Conservation (phyloP, 2,888 invertebrate species). For the Cordylochernes scorpioides region DNA sequence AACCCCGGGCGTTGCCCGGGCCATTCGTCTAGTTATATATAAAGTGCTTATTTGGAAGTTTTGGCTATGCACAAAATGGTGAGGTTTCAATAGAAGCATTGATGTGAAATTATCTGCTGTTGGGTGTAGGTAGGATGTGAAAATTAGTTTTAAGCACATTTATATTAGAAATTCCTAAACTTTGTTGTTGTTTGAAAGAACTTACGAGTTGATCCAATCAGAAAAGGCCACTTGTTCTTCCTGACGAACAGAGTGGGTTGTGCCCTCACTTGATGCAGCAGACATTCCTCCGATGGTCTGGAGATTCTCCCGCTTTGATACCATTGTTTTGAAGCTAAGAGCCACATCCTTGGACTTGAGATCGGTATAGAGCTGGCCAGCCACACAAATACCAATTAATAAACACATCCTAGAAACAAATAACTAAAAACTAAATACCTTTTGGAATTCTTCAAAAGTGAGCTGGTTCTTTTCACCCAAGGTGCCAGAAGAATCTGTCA, state of each 20-base stretch:
- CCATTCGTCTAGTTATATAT: no score
- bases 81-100: no score
- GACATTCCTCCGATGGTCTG: constrained; percentile 79
- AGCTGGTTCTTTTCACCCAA: constrained; percentile 34
- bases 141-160: no score
- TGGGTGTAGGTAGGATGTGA: no score
- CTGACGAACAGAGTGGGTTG: constrained; percentile 75
- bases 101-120: no score
- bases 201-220: constrained; percentile 67
- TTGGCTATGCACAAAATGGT: no score
- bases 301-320: constrained; percentile 67
- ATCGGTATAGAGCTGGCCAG: constrained; percentile 41
- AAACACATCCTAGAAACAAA: neutral
- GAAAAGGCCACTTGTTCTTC: constrained; percentile 94
- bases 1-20: no score
- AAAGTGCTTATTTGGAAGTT: no score
- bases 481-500: constrained; percentile 35
- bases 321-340: constrained; percentile 69
- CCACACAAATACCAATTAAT: constrained; percentile 3
- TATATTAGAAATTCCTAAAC: no score
- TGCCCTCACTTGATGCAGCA: constrained; percentile 68
- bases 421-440: constrained; percentile 31
- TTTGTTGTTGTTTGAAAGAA: constrained; percentile 1
- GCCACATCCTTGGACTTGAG: constrained; percentile 70
- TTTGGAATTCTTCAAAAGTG: constrained; percentile 65